A percentile compares a stretch with the other conserved stretches of the same genome.
Conservation (phyloP, 2,797 vertebrate genomes). For the Notoglanidium macrostoma region DNA sequence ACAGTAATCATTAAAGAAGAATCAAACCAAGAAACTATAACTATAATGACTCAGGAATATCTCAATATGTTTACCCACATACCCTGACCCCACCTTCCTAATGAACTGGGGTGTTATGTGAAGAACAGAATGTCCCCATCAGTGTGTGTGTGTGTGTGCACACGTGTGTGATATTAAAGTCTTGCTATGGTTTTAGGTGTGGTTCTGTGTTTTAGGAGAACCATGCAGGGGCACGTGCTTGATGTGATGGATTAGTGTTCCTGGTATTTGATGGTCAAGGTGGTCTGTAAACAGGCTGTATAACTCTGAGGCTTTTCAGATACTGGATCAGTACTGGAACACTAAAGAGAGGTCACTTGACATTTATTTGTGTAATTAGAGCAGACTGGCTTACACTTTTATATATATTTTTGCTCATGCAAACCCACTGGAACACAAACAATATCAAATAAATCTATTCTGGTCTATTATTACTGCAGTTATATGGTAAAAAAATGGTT, state of each 20-base stretch:
- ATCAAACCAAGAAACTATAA: neutral
- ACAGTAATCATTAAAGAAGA: neutral
- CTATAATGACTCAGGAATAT: neutral
- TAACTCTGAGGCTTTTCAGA: neutral
- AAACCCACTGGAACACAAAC: neutral
- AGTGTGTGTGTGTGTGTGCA: neutral
- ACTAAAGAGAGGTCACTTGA: neutral
- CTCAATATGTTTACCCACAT: neutral
- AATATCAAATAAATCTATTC: neutral
- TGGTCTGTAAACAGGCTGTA: neutral
- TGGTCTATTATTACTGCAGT: neutral
- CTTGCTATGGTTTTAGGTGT: neutral
- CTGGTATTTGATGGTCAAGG: neutral
- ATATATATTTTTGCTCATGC: neutral
- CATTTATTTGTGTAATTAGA: constrained; percentile 1
- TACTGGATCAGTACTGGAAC: neutral
- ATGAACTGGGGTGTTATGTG: neutral
- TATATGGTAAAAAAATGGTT: too few relatives aligned
- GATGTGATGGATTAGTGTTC: neutral
- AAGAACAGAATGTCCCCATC: neutral
- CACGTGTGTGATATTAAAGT: neutral
- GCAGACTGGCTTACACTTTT: neutral
- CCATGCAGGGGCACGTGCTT: neutral
- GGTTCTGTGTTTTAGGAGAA: neutral
- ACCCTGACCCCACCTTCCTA: neutral